Percentiles rank a stretch among this genome's conserved stretches.
These are phyloP conservation scores for Spicauda simplicius DNA, from an alignment of 2,888 invertebrate species.

Conservation along the genomic window DNA sequence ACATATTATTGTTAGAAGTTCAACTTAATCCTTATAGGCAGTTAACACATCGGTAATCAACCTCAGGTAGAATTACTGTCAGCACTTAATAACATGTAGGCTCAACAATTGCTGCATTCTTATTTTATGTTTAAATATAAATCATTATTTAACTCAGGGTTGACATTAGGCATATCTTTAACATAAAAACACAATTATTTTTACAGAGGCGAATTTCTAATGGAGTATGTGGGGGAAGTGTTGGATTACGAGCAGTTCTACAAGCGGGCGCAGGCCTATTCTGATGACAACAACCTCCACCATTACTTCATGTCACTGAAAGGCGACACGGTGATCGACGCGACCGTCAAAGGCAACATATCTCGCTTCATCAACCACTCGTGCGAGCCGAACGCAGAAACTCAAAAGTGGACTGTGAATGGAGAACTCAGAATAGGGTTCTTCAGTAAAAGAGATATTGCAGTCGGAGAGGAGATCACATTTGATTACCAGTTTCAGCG, in stretches of 20 bases:
- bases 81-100: too few relatives aligned
- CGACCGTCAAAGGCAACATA: constrained; percentile 97
- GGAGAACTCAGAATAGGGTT: constrained; percentile 98
- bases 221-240: constrained; percentile 99
- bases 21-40: too few relatives aligned
- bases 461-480: constrained; percentile 96
- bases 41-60: too few relatives aligned
- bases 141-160: too few relatives aligned
- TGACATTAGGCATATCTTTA: too few relatives aligned
- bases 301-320: constrained; percentile 99
- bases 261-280: constrained; percentile 94
- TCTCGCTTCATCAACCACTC: constrained; percentile 99
- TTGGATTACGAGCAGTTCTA: constrained; percentile 95
- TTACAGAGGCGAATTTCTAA: constrained; percentile 95
- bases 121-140: too few relatives aligned
- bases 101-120: too few relatives aligned
- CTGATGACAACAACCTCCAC: constrained; percentile 94
- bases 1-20: too few relatives aligned
- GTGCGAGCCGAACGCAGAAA: constrained; percentile 99
- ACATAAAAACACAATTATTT: constrained; percentile 17
- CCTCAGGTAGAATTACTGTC: too few relatives aligned
- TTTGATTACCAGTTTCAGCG: constrained; percentile 99
- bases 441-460: constrained; percentile 94
- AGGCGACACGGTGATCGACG: constrained; percentile 95
- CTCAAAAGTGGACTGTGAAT: constrained; percentile 98